Conservation (phyloP, 35 echinoderm and acorn worm genomes). For the Acanthaster planci region DNA sequence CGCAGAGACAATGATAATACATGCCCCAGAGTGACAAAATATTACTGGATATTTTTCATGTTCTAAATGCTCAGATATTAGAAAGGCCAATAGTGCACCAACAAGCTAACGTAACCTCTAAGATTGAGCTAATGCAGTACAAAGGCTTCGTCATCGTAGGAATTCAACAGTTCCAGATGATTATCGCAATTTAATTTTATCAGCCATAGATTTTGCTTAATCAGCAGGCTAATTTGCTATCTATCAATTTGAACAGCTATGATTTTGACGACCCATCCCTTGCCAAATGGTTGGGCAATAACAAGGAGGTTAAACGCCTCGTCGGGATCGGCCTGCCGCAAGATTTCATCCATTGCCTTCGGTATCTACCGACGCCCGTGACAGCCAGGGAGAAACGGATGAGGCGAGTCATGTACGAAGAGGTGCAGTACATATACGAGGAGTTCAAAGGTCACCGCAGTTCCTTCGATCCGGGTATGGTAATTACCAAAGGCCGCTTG, state of each 20-base stretch:
- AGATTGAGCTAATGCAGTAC: too few species aligned
- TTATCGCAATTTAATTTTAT: too few species aligned
- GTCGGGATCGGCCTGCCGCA: conserved; percentile 53
- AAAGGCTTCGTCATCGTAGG: too few species aligned
- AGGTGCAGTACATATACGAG: background rate
- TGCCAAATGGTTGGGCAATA: conserved; percentile 38
- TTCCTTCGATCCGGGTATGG: conserved; percentile 56
- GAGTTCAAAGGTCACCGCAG: conserved; percentile 49
- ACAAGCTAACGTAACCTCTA: too few species aligned
- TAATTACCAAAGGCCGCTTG: background rate
- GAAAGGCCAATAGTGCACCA: too few species aligned
- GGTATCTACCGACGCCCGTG: conserved; percentile 32
- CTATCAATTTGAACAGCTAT: conserved; percentile 40
- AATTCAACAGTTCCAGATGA: too few species aligned
- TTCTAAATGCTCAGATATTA: too few species aligned
- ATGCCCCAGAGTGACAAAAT: too few species aligned
- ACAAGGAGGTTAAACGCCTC: conserved; percentile 5
- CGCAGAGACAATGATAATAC: too few species aligned
- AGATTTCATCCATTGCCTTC: conserved; percentile 58
- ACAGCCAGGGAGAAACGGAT: conserved; percentile 9
- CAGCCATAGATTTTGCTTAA: too few species aligned
- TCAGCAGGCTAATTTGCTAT: too few species aligned
- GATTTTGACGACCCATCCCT: conserved; percentile 55
- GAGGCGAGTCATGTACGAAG: background rate
- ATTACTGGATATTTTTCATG: too few species aligned